Evolutionary conservation across 2,113 vertebrate species (phyloP).

Genomic region (Ptilorrhoa leucosticta): DNA sequence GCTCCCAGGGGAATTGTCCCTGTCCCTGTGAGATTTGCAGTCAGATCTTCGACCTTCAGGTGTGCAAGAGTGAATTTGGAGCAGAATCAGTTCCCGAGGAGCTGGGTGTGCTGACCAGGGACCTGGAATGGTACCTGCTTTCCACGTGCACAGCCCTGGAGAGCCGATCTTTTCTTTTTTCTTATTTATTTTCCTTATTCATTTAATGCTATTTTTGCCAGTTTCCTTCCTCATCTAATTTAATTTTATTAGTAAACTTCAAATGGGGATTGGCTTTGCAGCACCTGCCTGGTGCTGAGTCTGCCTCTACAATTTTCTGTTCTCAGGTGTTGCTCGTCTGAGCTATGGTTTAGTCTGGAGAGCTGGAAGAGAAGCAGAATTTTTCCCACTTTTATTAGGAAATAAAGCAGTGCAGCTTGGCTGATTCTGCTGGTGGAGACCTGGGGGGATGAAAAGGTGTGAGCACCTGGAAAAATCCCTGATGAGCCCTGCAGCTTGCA

Average conservation of each 20-base stretch:
- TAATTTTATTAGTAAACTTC: not conserved
- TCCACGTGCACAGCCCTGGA: not conserved
- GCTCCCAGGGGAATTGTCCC: fast-evolving
- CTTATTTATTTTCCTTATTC: not conserved
- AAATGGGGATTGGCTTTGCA: not conserved
- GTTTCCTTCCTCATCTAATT: not conserved
- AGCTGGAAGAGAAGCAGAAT: not conserved
- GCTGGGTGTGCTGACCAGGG: not conserved
- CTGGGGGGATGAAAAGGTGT: not conserved
- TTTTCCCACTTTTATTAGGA: not conserved
- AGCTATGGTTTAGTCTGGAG: not conserved
- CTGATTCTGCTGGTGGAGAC: not conserved
- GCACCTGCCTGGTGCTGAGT: not conserved
- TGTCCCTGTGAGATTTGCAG: fast-evolving
- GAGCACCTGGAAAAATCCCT: not conserved
- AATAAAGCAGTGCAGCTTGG: not conserved
- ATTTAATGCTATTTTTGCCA: not conserved
- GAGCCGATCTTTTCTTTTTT: not conserved
- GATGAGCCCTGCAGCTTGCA: not conserved
- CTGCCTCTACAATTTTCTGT: not conserved
- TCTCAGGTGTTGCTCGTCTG: not conserved
- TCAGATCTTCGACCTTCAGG: not conserved
- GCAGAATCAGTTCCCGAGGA: not conserved
- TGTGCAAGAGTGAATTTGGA: not conserved
- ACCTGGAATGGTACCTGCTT: not conserved